Evolutionary conservation across 2,888 invertebrate genomes (phyloP).

Genomic region (Patella ulyssiponensis): DNA sequence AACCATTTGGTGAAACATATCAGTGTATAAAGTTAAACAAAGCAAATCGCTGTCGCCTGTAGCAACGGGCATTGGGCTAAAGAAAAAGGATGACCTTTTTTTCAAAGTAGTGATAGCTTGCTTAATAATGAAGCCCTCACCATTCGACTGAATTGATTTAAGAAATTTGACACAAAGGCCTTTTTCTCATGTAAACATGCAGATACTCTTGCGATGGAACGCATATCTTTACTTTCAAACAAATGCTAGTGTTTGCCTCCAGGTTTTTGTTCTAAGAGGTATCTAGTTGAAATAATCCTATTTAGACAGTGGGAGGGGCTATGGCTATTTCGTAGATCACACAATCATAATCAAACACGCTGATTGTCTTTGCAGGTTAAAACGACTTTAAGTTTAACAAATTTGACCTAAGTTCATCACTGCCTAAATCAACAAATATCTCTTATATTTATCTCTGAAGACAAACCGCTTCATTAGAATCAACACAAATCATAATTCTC

Average conservation of each 20-base stretch:
- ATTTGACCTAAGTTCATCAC: conserved; percentile 4
- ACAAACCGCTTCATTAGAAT: neutral
- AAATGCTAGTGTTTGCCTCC: conserved; percentile 18
- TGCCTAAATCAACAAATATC: neutral
- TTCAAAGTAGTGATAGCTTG: conserved; percentile 30
- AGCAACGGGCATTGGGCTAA: conserved; percentile 41
- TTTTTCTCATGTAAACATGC: conserved; percentile 33
- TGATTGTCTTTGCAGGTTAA: conserved; percentile 22
- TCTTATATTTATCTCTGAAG: conserved; percentile 8
- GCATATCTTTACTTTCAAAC: conserved; percentile 16
- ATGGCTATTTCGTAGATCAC: conserved; percentile 19
- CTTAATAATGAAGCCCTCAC: conserved; percentile 38
- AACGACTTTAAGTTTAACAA: conserved; percentile 12
- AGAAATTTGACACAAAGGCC: conserved; percentile 44
- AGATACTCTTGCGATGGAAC: conserved; percentile 18
- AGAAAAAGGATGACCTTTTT: conserved; percentile 33
- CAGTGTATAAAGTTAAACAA: conserved; percentile 47
- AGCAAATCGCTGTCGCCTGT: conserved; percentile 40
- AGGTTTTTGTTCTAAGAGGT: conserved; percentile 25
- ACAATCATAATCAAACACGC: conserved; percentile 27
- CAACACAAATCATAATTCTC: conserved; percentile 11
- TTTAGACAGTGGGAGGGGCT: conserved; percentile 27
- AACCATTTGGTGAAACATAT: conserved; percentile 37
- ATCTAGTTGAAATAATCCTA: conserved; percentile 20
- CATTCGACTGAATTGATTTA: conserved; percentile 43